Conservation (phyloP, 2,113 vertebrate genomes). For the Hemibagrus wyckioides region DNA sequence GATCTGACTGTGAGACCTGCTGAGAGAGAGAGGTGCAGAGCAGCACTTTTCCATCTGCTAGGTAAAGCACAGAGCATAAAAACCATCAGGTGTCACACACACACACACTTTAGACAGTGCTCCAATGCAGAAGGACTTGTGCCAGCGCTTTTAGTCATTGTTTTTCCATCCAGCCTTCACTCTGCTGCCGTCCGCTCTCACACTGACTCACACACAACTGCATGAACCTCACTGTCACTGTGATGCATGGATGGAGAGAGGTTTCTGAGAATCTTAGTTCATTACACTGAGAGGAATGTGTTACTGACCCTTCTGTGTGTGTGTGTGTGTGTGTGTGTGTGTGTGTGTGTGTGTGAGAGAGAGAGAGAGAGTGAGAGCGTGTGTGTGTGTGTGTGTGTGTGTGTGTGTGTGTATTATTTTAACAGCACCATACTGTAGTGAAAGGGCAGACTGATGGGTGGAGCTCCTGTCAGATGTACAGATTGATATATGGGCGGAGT, state of each 20-base stretch:
- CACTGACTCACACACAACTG: constrained; percentile 1
- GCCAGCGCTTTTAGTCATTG: constrained; percentile 5
- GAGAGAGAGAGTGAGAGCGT: too few species aligned
- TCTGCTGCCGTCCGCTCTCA: not conserved
- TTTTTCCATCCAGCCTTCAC: not conserved
- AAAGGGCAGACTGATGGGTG: not conserved
- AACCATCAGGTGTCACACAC: not conserved
- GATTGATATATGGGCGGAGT: not conserved
- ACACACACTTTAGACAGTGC: not conserved
- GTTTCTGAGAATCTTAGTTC: not conserved
- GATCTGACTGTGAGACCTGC: not conserved
- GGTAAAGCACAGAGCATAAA: not conserved
- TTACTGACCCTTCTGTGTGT: not conserved
- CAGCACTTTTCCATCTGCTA: not conserved
- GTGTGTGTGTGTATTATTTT: not conserved
- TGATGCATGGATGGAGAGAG: not conserved
- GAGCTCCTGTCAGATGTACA: too few species aligned
- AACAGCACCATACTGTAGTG: not conserved
- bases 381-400: not conserved
- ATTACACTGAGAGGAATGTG: not conserved
- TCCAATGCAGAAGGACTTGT: not conserved
- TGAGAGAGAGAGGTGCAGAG: not conserved
- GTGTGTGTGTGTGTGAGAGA: not conserved
- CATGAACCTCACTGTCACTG: not conserved
- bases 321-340: constrained; percentile 2